phyloP scores from a whole-genome alignment of 2,888 invertebrate species.

The Philaethria dido region DNA sequence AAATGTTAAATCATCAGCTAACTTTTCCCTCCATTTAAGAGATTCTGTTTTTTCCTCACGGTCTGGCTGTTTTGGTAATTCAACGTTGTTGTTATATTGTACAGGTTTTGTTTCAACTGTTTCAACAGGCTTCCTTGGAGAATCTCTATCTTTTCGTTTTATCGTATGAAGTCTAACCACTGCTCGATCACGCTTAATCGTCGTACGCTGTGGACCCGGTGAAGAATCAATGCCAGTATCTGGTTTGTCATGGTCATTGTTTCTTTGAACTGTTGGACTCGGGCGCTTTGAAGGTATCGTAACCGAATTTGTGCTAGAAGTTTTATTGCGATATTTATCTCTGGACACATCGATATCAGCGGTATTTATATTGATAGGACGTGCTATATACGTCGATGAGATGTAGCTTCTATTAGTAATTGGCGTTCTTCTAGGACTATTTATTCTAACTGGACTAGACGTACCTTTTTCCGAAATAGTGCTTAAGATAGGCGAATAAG shows the following conservation, averaged over 20 bases:
- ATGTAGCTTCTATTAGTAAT: conserved; percentile 78
- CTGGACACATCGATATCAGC: conserved; percentile 93
- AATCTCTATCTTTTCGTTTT: conserved; percentile 76
- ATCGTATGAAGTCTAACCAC: conserved; percentile 90
- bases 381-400: conserved; percentile 74
- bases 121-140: conserved; percentile 66
- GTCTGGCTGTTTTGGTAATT: conserved; percentile 37
- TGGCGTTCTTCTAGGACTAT: conserved; percentile 74
- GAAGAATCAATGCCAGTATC: conserved; percentile 74
- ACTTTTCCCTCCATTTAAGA: conserved; percentile 85
- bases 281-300: conserved; percentile 49
- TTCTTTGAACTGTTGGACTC: conserved; percentile 59
- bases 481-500: conserved; percentile 89
- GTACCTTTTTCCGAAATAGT: conserved; percentile 85
- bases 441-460: conserved; percentile 69
- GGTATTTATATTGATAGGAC: conserved; percentile 91
- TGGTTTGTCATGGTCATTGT: conserved; percentile 73
- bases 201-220: conserved; percentile 72
- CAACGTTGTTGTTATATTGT: conserved; percentile 31
- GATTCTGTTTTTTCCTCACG: conserved; percentile 46
- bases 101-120: conserved; percentile 41
- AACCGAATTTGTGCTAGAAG: conserved; percentile 47
- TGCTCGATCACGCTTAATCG: conserved; percentile 88
- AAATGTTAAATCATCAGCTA: conserved; percentile 83
- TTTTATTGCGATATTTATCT: conserved; percentile 81